Base-by-base conservation (phyloP, 2,113 vertebrate species). In the Baryphthengus martii region DNA sequence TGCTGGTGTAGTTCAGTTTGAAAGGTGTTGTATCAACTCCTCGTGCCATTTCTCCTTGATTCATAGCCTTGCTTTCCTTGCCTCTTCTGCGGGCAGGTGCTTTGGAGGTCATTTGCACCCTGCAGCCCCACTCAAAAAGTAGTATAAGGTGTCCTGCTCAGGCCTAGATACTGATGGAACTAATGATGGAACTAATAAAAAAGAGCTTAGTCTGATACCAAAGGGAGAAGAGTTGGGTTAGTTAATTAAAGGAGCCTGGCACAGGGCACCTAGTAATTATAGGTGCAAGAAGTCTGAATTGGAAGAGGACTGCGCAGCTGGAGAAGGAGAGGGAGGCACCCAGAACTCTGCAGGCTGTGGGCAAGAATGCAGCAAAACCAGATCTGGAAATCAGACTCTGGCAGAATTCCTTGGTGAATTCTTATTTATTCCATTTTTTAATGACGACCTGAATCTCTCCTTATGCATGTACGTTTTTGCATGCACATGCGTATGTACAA, bases 231-330 rank as follows among this genome's bases (percentile, higher is more conserved):
- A 97, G 97, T 97, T 97, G 97, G 96, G 96, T 96, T 98, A 90
- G 98, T 98, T 98, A 98, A 98, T 98, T 98, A 98, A 98, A 98
- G 97, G 97, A 98, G 95, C 95, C 98, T 98, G 98, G 97, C 98
- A 98, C 61, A 80, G 89, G 97, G 97, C 86, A 96, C 96, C 95
- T 97, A 96, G 96, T 98, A 98, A 98, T 98, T 98, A 98, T 97
- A 98, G 97, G 98, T 98, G 96, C 97, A 98, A 97, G 98, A 97
- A 98, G 98, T 97, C 97, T 98, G 97, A 98, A 97, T 98, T 96
- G 98, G 97, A 98, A 97, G 96, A 97, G 96, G 96, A 95, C 96
- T 96, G 79, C 97, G 97, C 97, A 98, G 97, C 97, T 98, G 98
- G 97, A 97, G 96, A 98, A 96, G 97, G 94, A 82, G 90, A 96